Base-by-base conservation (phyloP, 1,140 invertebrate species). In the Babylonia areolata region DNA sequence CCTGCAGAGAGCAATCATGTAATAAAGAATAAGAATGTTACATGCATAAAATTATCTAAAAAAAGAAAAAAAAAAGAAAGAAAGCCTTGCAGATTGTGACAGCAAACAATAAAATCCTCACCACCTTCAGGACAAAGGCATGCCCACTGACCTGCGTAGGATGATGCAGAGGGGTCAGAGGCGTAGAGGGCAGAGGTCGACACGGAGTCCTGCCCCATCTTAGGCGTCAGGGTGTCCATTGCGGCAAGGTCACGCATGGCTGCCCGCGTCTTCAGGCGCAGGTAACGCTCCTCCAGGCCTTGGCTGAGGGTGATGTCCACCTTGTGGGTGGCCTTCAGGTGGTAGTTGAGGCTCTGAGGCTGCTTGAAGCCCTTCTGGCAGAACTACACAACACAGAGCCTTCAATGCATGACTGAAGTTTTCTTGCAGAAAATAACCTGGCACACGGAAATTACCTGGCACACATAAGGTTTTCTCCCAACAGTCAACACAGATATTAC, bases 221-320 rank as follows among this genome's bases (percentile, higher is more conserved):
- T 35, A 3, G 73, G 73, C n/a, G 69, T 75, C 73, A n/a, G 51
- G 64, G 54, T 64, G 20, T 84, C 82, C 82, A 84, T 42, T n/a
- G 82, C 82, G 2, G 82, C 82, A 11, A 84, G 82, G 40, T 40
- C 69, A n/a, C 82, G 82, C 86, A 85, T 81, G 75, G 84, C 78
- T n/a, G 86, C 82, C 31, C 90, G 87, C 37, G 87, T 92, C 86
- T 93, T 93, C 84, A 93, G 87, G 20, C 89, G 89, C 40, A 92
- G 87, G 85, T 91, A 93, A 20, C 92, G 90, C 77, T 93, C 92
- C 84, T 92, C 90, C 28, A 93, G 88, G 28, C 92, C 91, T 5
- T 92, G 91, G 87, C 91, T 93, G 0, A 93, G 88, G 46, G 92
- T 91, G 23, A 94, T 86, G 73, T 92, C 88, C 15, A 92, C 84